phyloP scores from a whole-genome alignment of 2,797 vertebrate genomes.

The Sebastes taczanowskii region DNA sequence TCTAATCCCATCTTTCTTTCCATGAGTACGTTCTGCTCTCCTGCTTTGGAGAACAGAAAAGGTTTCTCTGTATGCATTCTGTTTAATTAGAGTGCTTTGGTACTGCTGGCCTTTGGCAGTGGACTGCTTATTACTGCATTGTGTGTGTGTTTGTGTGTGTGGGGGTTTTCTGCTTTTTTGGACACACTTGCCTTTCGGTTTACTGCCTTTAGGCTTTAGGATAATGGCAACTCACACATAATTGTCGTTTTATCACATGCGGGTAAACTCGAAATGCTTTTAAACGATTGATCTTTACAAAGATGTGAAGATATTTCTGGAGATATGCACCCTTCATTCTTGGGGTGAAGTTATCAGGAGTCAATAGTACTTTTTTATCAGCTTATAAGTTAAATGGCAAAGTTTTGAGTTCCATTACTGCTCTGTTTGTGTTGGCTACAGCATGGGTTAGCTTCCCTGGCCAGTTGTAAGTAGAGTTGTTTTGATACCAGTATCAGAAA shows the following conservation, averaged over 20 bases:
- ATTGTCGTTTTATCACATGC: background rate
- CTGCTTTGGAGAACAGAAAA: constrained; percentile 27
- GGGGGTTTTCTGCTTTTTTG: background rate
- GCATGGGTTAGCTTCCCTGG: background rate
- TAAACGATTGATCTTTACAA: background rate
- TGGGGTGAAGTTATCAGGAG: no score
- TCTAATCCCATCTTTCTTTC: constrained; percentile 43
- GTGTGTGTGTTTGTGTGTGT: constrained; percentile 16
- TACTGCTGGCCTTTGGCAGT: constrained; percentile 48
- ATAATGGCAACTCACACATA: background rate
- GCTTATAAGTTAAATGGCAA: background rate
- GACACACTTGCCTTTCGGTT: background rate
- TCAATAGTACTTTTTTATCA: background rate
- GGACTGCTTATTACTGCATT: constrained; percentile 37
- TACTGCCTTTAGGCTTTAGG: background rate
- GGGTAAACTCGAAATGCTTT: background rate
- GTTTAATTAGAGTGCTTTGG: constrained; percentile 60
- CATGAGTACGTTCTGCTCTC: constrained; percentile 28
- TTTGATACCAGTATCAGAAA: no score
- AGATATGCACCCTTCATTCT: background rate
- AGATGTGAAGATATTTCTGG: background rate
- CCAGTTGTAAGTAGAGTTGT: background rate
- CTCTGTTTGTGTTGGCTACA: background rate
- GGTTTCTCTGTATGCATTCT: constrained; percentile 46
- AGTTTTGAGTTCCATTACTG: background rate